Base-by-base conservation (phyloP, 1,140 invertebrate genomes). In the Colletes gigas region DNA sequence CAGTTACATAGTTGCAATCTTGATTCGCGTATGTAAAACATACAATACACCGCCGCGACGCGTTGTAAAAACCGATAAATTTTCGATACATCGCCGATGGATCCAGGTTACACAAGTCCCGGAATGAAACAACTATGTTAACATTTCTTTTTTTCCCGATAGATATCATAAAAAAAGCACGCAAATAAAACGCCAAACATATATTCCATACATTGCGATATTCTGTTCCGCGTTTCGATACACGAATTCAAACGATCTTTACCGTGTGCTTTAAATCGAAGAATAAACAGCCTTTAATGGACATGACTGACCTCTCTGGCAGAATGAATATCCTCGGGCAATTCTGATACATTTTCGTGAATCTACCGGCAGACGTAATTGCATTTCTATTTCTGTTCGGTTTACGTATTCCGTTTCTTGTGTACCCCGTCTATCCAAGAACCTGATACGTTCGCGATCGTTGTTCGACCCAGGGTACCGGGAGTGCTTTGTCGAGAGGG, bases 1-100 rank as follows among this genome's bases (percentile, higher is more conserved):
- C 69, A 8, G 69, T 79, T 55, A 73, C 77, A 72, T 72, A 59
- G 59, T 78, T 47, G 47, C 50, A n/a, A 72, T 50, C 19, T 39
- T 47, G 68, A 54, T 52, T n/a, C 21, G 50, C n/a, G 15, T 10
- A 14, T 21, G 55, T 44, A 59, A 70, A 55, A 44, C 44, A 9
- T 60, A 2, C 15, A 70, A 55, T 62, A n/a, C 62, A 50, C 39
- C 21, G 14, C 15, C 50, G 52, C 30, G 8, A 30, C 30, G 12
- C 19, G 52, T 4, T 8, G 17, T 4, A 21, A 52, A 30, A 0
- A 15, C 52, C 30, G 30, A 30, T 30, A 15, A 14, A 65, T 72
- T 79, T 73, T 39, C 8, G 10, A 55, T 68, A 3, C 44, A n/a
- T n/a, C n/a, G 55, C 6, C 30, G n/a, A 10, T 62, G 12, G 60